Base-by-base conservation (phyloP, 2,888 invertebrate species). In the Baccha elongata region DNA sequence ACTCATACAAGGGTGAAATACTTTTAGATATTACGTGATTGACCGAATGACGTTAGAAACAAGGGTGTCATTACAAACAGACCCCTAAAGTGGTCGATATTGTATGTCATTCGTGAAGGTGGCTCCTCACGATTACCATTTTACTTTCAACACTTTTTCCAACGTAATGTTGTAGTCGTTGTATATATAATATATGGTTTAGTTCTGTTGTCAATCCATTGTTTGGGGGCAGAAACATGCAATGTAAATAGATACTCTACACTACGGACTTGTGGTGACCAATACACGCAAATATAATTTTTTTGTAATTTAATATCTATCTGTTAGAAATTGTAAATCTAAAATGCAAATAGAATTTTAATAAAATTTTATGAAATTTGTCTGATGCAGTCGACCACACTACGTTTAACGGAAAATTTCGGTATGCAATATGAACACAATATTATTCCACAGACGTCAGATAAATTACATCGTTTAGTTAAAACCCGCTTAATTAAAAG, bases 101-200 rank as follows among this genome's bases (percentile, higher is more conserved):
- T 68, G 10, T 26, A 68, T 60, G 26, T 52, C 52, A 44, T 19
- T n/a, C 40, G 8, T 32, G 17, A 17, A 32, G 13, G 17, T 19
- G 19, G 6, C 37, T 21, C 29, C 29, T 0, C 21, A 15, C 6
- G 23, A n/a, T 32, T 32, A 50, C n/a, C n/a, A 50, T 64, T 64
- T 76, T 53, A 55, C 76, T 60, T 68, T 69, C 60, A 60, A 26
- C 75, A 73, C 55, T 58, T 26, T 52, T 67, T 52, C 53, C 8
- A 48, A 62, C 37, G 69, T 69, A 37, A 60, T 74, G 58, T 58
- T 48, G 6, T 40, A 32, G 8, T n/a, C 23, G 35, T 26, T 37
- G n/a, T n/a, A 21, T 52, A 0, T 32, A 29, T 46, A 23, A 48
- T 29, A 10, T 23, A 11, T 26, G 13, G 48, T 26, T 1, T n/a